These are phyloP conservation scores for Vulpes lagopus DNA, from an alignment of 2,113 vertebrate species.

Conservation along the genomic window DNA sequence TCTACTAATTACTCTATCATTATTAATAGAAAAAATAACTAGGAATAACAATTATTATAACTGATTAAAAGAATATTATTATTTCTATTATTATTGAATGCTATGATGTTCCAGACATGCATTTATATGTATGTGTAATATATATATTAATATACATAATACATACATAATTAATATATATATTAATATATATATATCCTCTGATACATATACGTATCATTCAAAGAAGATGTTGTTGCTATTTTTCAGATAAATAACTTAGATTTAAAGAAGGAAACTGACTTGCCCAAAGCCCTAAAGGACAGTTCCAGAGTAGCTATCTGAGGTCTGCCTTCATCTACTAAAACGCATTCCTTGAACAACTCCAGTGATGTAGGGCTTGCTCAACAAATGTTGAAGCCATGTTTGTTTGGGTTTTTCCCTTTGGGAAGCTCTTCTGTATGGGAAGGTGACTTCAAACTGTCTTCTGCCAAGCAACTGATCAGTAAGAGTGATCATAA, in stretches of 20 bases:
- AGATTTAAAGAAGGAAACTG: background rate
- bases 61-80: background rate
- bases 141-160: too few relatives aligned
- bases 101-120: background rate
- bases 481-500: constrained; percentile 1
- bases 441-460: background rate
- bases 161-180: too few relatives aligned
- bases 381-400: background rate
- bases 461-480: constrained; percentile 24
- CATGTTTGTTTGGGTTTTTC: background rate
- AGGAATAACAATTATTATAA: background rate
- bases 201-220: background rate
- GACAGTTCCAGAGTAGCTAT: background rate
- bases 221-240: background rate
- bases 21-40: background rate
- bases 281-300: background rate
- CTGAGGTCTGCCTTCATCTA: background rate
- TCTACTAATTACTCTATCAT: background rate
- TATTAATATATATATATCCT: background rate
- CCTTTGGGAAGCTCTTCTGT: constrained; percentile 1
- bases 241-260: background rate
- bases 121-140: background rate
- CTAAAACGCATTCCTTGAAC: background rate
- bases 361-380: background rate
- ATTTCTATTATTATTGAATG: background rate